phyloP scores from a whole-genome alignment of 2,888 invertebrate genomes.

The Megamerina dolium region DNA sequence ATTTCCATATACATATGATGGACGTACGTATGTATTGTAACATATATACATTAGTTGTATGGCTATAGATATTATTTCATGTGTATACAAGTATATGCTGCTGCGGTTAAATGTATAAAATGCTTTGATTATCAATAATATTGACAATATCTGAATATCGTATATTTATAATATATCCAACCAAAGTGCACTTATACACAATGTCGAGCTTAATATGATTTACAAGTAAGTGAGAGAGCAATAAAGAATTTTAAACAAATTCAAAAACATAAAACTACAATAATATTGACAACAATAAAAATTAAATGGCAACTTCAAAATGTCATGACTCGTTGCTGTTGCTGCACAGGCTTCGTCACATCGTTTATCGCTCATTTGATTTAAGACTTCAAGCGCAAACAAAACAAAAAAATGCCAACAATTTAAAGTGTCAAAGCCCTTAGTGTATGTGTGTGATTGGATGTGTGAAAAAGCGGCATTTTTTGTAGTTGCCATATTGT shows the following conservation, averaged over 20 bases:
- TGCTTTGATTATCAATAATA: conserved; percentile 24
- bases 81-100: conserved; percentile 7
- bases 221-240: too few species aligned
- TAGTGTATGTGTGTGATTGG: neutral
- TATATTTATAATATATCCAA: too few species aligned
- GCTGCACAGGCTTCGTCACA: too few species aligned
- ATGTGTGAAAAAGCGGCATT: neutral
- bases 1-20: conserved; percentile 5
- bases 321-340: too few species aligned
- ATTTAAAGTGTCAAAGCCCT: too few species aligned
- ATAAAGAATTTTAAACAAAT: too few species aligned
- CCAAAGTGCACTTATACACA: neutral
- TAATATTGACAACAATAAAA: too few species aligned
- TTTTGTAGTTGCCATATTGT: too few species aligned
- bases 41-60: neutral
- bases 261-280: too few species aligned
- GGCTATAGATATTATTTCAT: conserved; percentile 4
- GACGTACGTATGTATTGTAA: neutral
- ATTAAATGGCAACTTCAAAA: conserved; percentile 22
- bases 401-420: neutral
- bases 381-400: neutral
- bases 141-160: conserved; percentile 19
- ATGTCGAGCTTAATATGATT: neutral
- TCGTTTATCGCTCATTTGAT: too few species aligned
- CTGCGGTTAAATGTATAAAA: conserved; percentile 14